Evolutionary conservation across 2,797 vertebrate species (phyloP).

Genomic region (Gymnoscopelus braueri): DNA sequence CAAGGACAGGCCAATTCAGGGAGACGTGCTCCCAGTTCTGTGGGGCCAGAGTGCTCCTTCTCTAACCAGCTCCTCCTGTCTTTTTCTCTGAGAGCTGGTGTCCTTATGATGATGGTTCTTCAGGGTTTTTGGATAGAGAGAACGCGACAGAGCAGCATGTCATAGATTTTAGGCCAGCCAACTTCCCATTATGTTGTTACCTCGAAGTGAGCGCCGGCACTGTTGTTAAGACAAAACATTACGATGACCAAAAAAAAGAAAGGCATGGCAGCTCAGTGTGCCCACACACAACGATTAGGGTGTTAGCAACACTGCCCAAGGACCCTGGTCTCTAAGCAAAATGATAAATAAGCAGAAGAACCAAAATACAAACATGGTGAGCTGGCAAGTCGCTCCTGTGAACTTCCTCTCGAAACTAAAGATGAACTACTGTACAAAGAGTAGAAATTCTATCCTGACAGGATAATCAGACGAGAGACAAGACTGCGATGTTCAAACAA

Average conservation of each 20-base stretch:
- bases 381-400: no score
- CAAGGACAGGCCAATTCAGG: conserved; percentile 68
- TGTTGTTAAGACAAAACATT: conserved; percentile 22
- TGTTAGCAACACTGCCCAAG: not conserved
- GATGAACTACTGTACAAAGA: no score
- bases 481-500: no score
- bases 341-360: not conserved
- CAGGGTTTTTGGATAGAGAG: conserved; percentile 21
- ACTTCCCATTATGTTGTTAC: conserved; percentile 17
- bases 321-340: not conserved
- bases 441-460: no score
- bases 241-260: not conserved
- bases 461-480: no score
- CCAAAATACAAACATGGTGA: not conserved
- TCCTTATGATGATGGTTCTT: conserved; percentile 51
- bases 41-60: conserved; percentile 44
- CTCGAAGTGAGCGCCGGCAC: conserved; percentile 17
- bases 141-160: no score
- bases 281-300: not conserved
- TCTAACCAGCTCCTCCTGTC: conserved; percentile 29
- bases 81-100: conserved; percentile 43
- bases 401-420: no score
- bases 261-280: not conserved
- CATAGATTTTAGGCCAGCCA: not conserved
- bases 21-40: conserved; percentile 55